Base-by-base conservation (phyloP, 2,797 vertebrate species). In the Streptopelia turtur region DNA sequence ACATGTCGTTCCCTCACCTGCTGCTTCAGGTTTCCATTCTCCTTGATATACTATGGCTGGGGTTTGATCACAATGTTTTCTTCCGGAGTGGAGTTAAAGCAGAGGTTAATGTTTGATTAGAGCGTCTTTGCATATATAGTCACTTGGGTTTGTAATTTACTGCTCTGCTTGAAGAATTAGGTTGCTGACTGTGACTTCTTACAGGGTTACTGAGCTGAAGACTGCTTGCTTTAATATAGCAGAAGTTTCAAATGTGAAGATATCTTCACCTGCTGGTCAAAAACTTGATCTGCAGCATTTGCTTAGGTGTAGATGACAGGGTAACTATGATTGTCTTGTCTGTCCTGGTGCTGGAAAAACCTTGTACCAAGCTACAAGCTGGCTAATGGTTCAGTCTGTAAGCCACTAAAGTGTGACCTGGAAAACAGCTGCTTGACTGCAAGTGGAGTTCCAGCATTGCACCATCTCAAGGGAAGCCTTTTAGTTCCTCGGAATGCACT, bases 1-100 rank as follows among this genome's bases (percentile, higher is more conserved):
- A 85, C 96, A 92, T 57, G 61, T 72, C 82, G 64, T 90, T 96
- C 91, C 91, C 85, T 94, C 65, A 50, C 94, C 80, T 93, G 93
- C 97, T 97, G 94, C 96, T 97, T 97, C 97, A 97, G 97, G 97
- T 97, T 96, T 94, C 93, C 95, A 59, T 95, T 95, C 82, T 95
- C 70, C 90, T 93, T 89, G 52, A 83, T 87, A 91, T 92, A 90
- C 91, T 91, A 65, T 96, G 94, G 78, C 80, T 91, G 93, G 83
- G 65, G 93, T 97, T 94, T 97, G 95, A 97, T 97, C 95, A 94
- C 94, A 91, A 25, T 84, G 68, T 83, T 92, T 96, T 88, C 94
- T 92, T 95, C 75, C 78, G n/a, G 94, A 95, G 81, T 79, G 90
- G 91, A 93, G 53, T 47, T 91, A 93, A 88, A 87, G 45, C 83